Evolutionary conservation across 2,797 vertebrate species (phyloP), one percentile per base, ranked within the genome.

Genomic region (Cirrhinus molitorella): DNA sequence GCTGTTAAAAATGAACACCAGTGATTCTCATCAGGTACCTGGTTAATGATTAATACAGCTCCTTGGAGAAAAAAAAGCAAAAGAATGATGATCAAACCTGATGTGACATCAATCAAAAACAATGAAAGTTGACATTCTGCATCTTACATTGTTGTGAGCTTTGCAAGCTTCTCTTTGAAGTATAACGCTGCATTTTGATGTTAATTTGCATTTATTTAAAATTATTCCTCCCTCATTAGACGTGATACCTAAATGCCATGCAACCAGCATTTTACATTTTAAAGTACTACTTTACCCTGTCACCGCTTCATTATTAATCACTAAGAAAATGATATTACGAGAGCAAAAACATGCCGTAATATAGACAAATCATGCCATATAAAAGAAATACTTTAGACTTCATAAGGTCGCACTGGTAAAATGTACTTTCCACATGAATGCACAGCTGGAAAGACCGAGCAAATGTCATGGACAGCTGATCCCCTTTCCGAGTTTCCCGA

Each of bases 391-490:
- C 11, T 45, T 43, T 59, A 45, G 16, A 43, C 40, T 49, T 65
- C 21, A 49, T 37, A 17, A 51, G 59, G 53, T 71, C 2, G 21
- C 66, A n/a, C 17, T 53, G n/a, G 5, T 63, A 61, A 43, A 68
- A 53, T 65, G 23, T 51, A 40, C 28, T 72, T 67, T 71, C n/a
- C 47, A 7, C 16, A 47, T 76, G 53, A 71, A 70, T 71, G 34
- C 47, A 83, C 9, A 5, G 55, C 40, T 43, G 49, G 37, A 74
- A 66, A 63, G 55, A 65, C 63, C 14, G 68, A 59, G 63, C 51
- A 70, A 76, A 67, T 82, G 73, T 85, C 81, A 81, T 51, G 66
- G 78, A 77, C 45, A 81, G 80, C 80, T 72, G 80, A 85, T 82
- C 84, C 66, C 51, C 65, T 72, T 65, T 76, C 34, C 21, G 34